Evolutionary conservation across 2,797 vertebrate genomes (phyloP), one percentile per base, ranked within the genome.

Genomic region (Anguilla megastoma): DNA sequence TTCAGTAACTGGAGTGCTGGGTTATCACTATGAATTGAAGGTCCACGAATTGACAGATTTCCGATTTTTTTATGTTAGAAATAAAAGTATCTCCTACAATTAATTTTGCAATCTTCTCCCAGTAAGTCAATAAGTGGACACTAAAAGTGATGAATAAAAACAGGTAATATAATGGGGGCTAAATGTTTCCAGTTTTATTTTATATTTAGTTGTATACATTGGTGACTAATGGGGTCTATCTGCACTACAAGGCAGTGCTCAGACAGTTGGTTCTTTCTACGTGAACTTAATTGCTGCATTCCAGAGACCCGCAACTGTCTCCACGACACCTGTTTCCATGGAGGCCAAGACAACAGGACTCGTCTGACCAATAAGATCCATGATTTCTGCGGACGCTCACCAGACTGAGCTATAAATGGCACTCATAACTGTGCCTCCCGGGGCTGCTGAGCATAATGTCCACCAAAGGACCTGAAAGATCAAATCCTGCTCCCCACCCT

Each of bases 141-240:
- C 45, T 18, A 27, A 5, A 48, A 50, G n/a, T 48, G 24, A 8
- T 36, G 1, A 82, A 8, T n/a, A 14, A 48, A 79, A 24, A 24
- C 45, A 88, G 24, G 87, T 85, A 58, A 71, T 83, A 84, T 56
- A 85, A 50, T 33, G n/a, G 58, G 56, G 12, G 18, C 63, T 48
- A 85, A 85, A 18, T 88, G 33, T 85, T 88, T 88, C 4, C 33
- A 18, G 21, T 45, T 16, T 18, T 80, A 36, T 45, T 82, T 45
- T 24, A 48, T 80, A 45, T 48, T 82, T 82, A 24, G 5, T 7
- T 82, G 79, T 45, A 82, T 82, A 50, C 41, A 50, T 27, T 48
- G 21, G 79, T 82, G 79, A 50, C 45, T 50, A 82, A 48, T 2
- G 18, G 36, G 76, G 33, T 10, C 18, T 48, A 24, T 82, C 7